Conservation (phyloP, 2,888 invertebrate species). For the Peribatodes rhomboidaria region DNA sequence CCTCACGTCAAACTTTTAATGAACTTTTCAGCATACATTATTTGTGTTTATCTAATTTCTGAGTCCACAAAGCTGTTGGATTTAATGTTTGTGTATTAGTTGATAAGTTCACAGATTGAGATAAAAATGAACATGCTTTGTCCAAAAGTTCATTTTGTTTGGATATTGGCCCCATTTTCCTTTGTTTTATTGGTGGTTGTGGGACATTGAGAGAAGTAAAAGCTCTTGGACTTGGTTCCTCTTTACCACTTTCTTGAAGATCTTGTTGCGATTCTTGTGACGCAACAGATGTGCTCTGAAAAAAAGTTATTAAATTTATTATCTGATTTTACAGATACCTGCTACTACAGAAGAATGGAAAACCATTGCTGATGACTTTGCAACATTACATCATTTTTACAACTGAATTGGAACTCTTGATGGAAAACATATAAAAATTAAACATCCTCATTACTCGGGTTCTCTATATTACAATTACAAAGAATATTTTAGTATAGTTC, state of each 20-base stretch:
- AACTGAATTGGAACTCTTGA: slow-evolving; percentile 29
- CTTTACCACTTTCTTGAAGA: slow-evolving; percentile 18
- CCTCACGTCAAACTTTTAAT: no score
- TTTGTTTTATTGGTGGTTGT: slow-evolving; percentile 9
- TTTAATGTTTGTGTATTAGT: slow-evolving; percentile 11
- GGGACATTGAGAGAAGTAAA: slow-evolving; percentile 7
- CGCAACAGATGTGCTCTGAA: slow-evolving; percentile 19
- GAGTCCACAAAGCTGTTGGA: slow-evolving; percentile 15
- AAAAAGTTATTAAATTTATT: slow-evolving; percentile 21
- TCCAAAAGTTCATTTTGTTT: slow-evolving; percentile 3
- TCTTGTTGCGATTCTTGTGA: slow-evolving; percentile 11
- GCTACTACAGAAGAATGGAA: slow-evolving; percentile 26
- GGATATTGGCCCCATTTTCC: slow-evolving; percentile 6
- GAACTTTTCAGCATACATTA: slow-evolving; percentile 27
- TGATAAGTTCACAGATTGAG: slow-evolving; percentile 12
- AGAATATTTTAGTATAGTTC: slow-evolving; percentile 22
- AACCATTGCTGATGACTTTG: slow-evolving; percentile 23
- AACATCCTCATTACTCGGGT: slow-evolving; percentile 19
- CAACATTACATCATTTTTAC: slow-evolving; percentile 10
- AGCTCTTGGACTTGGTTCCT: slow-evolving; percentile 19
- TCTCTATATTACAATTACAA: slow-evolving; percentile 31
- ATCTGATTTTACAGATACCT: slow-evolving; percentile 23
- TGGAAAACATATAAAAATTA: slow-evolving; percentile 25
- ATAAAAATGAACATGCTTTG: slow-evolving; percentile 9
- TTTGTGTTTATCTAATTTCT: slow-evolving; percentile 30